Base-by-base conservation (phyloP, 2,113 vertebrate genomes). In the Glaucomys volans region DNA sequence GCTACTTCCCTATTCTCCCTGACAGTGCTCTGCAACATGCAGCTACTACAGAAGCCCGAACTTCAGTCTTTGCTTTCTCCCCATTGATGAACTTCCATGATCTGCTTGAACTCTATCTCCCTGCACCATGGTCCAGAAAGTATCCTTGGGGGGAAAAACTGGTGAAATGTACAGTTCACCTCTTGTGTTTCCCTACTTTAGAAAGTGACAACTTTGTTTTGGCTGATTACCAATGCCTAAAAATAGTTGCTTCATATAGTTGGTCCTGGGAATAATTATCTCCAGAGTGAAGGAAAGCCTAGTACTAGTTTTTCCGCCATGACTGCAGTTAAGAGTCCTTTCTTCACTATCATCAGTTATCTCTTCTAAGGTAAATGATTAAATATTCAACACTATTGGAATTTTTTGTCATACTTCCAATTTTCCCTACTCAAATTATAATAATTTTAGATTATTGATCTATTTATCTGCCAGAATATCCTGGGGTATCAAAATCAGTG, bases 371-470 rank as follows among this genome's bases (percentile, higher is more conserved):
- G n/a, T 82, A 71, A 44, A 44, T 66, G 64, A 12, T n/a, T 44
- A 75, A 35, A 22, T 77, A 54, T 90, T 84, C 30, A 42, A 74
- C 17, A 82, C 2, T 42, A 90, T 83, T 66, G n/a, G 87, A 30
- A 80, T 91, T 87, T 81, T 83, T 74, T 77, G n/a, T 26, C 28
- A 42, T 66, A 28, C 59, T 93, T 87, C 17, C 6, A 91, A 35
- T 85, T 69, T 91, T 94, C 17, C 9, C 12, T 26, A 75, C 28
- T 88, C 40, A 83, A 95, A 88, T 85, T n/a, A 47, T 20, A 69
- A 4, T 79, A 12, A 62, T 91, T 75, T 28, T 85, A 85, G 50
- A 57, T 85, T 44, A 26, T 52, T 26, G 28, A 14, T 26, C 9
- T 69, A 59, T 35, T 13, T 50, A 40, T 4, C 74, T 67, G 12